These are phyloP conservation scores for Mythimna albipuncta DNA, from an alignment of 2,888 invertebrate genomes.

Conservation along the genomic window DNA sequence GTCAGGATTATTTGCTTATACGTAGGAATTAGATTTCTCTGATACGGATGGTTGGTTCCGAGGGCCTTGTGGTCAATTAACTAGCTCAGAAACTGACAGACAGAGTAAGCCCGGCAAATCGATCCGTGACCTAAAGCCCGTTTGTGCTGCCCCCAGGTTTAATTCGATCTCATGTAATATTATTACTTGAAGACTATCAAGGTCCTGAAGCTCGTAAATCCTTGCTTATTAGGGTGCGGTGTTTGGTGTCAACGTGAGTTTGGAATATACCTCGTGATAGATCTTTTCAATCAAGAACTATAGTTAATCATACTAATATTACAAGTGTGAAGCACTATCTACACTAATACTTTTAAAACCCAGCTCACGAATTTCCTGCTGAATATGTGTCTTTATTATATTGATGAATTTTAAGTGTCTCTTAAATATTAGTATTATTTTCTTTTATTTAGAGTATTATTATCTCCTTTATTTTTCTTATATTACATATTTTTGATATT, in stretches of 20 bases:
- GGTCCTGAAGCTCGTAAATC: neutral
- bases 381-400: too few species aligned
- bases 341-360: too few species aligned
- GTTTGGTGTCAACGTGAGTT: neutral
- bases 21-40: constrained; percentile 10
- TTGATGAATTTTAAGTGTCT: too few species aligned
- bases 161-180: constrained; percentile 7
- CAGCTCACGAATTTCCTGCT: too few species aligned
- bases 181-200: constrained; percentile 1
- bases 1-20: constrained; percentile 4
- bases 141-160: neutral
- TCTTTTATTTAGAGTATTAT: too few species aligned
- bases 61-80: constrained; percentile 43
- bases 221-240: constrained; percentile 6
- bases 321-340: too few species aligned
- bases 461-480: too few species aligned
- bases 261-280: neutral
- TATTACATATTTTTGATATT: too few species aligned
- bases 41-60: constrained; percentile 1
- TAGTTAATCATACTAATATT: too few species aligned
- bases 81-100: constrained; percentile 12
- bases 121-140: constrained; percentile 11
- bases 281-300: neutral
- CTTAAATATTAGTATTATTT: too few species aligned
- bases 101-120: constrained; percentile 13